Conservation (phyloP, 2,797 vertebrate species). For the Luscinia luscinia region DNA sequence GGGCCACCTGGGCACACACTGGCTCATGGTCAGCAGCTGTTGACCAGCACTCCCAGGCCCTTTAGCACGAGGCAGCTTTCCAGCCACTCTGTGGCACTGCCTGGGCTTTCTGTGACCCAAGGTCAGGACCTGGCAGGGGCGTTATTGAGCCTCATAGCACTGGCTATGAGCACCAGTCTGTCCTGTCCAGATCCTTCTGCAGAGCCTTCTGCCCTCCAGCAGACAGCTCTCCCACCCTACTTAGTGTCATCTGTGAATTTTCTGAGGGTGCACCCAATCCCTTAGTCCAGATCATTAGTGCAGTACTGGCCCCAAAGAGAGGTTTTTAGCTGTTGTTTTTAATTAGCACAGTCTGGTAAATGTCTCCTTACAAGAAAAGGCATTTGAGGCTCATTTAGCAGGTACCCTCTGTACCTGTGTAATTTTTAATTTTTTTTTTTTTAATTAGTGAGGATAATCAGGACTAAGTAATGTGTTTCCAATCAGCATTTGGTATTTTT, state of each 20-base stretch:
- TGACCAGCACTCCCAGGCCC: no score
- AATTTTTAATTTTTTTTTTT: background rate
- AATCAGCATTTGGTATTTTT: constrained; percentile 7
- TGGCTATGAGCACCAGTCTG: background rate
- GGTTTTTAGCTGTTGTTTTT: background rate
- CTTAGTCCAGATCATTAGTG: background rate
- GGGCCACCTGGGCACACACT: background rate
- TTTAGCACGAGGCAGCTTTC: accelerated
- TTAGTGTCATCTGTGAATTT: background rate
- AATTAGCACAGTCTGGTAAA: background rate
- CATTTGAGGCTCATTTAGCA: background rate
- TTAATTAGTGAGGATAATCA: background rate
- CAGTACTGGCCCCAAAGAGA: background rate
- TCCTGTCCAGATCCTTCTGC: background rate
- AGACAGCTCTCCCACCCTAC: background rate
- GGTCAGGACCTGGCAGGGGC: background rate
- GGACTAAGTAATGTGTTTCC: background rate
- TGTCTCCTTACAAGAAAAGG: background rate
- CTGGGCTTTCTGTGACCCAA: background rate
- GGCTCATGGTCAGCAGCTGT: background rate
- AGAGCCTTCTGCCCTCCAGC: no score
- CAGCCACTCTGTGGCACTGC: background rate
- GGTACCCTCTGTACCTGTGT: background rate
- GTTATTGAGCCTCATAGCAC: accelerated
- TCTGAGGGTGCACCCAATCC: background rate